Evolutionary conservation across 2,888 invertebrate species (phyloP), one percentile per base, ranked within the genome.

Genomic region (Heliconius cydno): DNA sequence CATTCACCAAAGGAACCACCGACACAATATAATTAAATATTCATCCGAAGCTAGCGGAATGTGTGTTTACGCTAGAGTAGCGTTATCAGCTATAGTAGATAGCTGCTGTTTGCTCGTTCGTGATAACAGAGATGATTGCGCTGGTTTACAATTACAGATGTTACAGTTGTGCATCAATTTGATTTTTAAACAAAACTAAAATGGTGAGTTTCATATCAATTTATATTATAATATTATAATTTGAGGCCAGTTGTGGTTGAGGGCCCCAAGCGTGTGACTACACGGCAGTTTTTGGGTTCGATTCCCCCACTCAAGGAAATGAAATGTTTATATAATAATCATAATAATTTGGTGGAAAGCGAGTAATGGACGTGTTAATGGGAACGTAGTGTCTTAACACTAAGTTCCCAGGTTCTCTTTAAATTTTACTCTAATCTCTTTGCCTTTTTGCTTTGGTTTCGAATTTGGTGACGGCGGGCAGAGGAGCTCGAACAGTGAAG

Each of bases 71-170:
- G 67, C 19, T 34, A 1, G 46, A 46, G 22, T 22, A 65, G 65
- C 70, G 41, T 46, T 70, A 70, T 70, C 70, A 70, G 25, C n/a
- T 7, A 15, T 41, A 68, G n/a, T 41, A 46, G 70, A 70, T 46
- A 70, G 41, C 41, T 70, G 70, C 25, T 70, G 70, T 70, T 70
- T 70, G 70, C 41, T 41, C 70, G 7, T 25, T 25, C 25, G 41
- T 25, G 70, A 70, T 70, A 70, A 70, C 41, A 25, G 70, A 70
- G 70, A 70, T 70, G 41, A 46, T 70, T 70, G 70, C 70, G 70
- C 41, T 70, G 41, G 70, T 46, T 70, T 70, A 70, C 70, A 46
- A 70, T 70, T 70, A 70, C 70, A 41, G n/a, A 70, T 70, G 70
- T 70, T 41, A 70, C 41, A 70, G 41, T 70, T 46, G 70, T 70